Base-by-base conservation (phyloP, 1,140 invertebrate genomes). In the Trachymyrmex cornetzi region DNA sequence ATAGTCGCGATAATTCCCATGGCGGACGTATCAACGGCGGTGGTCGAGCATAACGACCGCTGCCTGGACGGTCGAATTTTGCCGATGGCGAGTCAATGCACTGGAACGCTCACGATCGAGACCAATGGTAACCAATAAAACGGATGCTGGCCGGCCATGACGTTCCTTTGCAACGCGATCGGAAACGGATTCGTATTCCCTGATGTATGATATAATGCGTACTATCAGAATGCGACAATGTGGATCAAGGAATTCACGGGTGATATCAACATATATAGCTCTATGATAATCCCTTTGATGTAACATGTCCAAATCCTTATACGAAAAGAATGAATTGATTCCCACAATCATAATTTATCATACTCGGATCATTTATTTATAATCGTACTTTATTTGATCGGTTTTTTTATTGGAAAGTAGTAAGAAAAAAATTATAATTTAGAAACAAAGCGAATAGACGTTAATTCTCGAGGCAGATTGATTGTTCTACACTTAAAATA, bases 1-100 rank as follows among this genome's bases (percentile, higher is more conserved):
- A 66, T 71, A 81, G 53, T 82, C 53, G 80, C 67, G 80, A 82
- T 71, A 74, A 82, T 82, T 74, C 74, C 67, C 34, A 72, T 82
- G 67, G 53, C 34, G 80, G 80, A 61, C 24, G 38, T 82, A 61
- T 74, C 66, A 81, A 57, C 75, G 24, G 19, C 55, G 34, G 34
- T 19, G 34, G 34, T 38, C 79, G 34, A 16, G 50, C 79, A 72
- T 38, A 69, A 81, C 63, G n/a, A 22, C 16, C 16, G 44, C 34
- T 57, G 66, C 50, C 34, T 57, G 64, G n/a, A 71, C 22, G 50
- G 53, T 22, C 69, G 55, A 82, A 82, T 82, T 82, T 82, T 74
- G 80, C 27, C 44, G 61, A 34, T 50, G 48, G 80, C 34, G 38
- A 82, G 38, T 3, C 22, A 74, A 74, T 71, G 80, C 71, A 24